Evolutionary conservation across 30 jellyfish, hydroid and myxozoan genomes (phyloP), one percentile per base, ranked within the genome.

Genomic region (Aurelia sp.): DNA sequence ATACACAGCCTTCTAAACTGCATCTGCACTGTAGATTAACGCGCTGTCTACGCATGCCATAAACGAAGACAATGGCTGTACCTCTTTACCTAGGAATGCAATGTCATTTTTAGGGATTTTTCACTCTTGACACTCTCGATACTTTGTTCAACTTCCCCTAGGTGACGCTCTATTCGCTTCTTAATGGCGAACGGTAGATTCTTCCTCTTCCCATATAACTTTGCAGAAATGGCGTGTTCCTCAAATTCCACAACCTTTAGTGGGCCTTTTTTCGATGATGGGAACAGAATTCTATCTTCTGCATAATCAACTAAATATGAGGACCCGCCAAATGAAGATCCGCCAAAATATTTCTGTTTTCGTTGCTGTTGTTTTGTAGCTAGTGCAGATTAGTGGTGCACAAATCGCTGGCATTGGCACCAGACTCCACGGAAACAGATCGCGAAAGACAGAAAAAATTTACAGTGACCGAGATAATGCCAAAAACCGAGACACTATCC

Each of bases 1-100:
- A 72, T 72, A 72, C 22, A 72, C 83, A 72, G 83, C 83, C 83
- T 41, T 72, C 47, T 72, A 67, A 72, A 72, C 44, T 72, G 83
- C 40, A 72, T 72, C 24, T 72, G 83, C 83, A 41, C 83, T 31
- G 83, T 72, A 72, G 44, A 72, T 72, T 72, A 72, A 72, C 18
- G 83, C 48, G 68, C 83, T 72, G 48, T 72, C 83, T 72, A 72
- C 67, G 70, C 83, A 72, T 72, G 83, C 83, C 83, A 72, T 72
- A 7, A 67, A 72, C 30, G 68, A 72, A 16, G 48, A 72, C 22
- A 10, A 10, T 41, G 83, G 83, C 83, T 72, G 83, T 58, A 72
- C 83, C 47, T 72, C 83, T 41, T 16, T 24, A 72, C 48, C 70
- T 35, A 72, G 83, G 68, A 72, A 72, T 47, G 83, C 83, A 72